phyloP scores from a whole-genome alignment of 1,140 invertebrate genomes.

The Colletes latitarsis region DNA sequence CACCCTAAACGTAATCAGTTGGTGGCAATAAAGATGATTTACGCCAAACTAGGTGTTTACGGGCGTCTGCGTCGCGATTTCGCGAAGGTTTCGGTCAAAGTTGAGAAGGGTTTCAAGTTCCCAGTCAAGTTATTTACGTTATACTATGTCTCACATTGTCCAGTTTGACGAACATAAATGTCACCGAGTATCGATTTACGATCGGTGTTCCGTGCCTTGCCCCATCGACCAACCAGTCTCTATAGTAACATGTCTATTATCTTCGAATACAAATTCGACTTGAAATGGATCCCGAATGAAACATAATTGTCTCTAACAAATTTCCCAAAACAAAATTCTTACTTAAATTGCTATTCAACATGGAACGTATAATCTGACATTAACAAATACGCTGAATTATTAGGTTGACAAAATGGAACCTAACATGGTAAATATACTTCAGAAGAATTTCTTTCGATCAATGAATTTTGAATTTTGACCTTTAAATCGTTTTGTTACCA shows the following conservation, averaged over 20 bases:
- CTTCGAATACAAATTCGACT: too few relatives aligned
- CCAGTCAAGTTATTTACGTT: constrained; percentile 75
- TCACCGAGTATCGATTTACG: constrained; percentile 72
- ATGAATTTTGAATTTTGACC: too few relatives aligned
- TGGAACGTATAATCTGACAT: too few relatives aligned
- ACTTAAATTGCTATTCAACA: too few relatives aligned
- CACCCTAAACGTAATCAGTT: constrained; percentile 55
- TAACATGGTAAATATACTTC: too few relatives aligned
- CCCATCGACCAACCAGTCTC: constrained; percentile 23
- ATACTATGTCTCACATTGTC: constrained; percentile 67
- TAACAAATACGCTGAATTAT: too few relatives aligned
- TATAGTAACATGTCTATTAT: constrained; percentile 70
- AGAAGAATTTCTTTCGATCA: too few relatives aligned
- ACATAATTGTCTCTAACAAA: too few relatives aligned
- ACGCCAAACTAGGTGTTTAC: constrained; percentile 61
- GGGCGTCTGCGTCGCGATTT: constrained; percentile 47
- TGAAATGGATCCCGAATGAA: too few relatives aligned
- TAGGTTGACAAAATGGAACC: too few relatives aligned
- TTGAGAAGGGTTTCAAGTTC: constrained; percentile 63
- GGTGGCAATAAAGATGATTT: constrained; percentile 54
- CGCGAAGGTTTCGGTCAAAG: constrained; percentile 35
- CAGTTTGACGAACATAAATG: constrained; percentile 78
- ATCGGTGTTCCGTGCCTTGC: constrained; percentile 52
- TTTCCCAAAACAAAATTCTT: too few relatives aligned
- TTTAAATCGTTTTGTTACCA: too few relatives aligned